These are phyloP conservation scores for Melospiza melodia DNA, from an alignment of 2,113 vertebrate genomes.

Conservation along the genomic window DNA sequence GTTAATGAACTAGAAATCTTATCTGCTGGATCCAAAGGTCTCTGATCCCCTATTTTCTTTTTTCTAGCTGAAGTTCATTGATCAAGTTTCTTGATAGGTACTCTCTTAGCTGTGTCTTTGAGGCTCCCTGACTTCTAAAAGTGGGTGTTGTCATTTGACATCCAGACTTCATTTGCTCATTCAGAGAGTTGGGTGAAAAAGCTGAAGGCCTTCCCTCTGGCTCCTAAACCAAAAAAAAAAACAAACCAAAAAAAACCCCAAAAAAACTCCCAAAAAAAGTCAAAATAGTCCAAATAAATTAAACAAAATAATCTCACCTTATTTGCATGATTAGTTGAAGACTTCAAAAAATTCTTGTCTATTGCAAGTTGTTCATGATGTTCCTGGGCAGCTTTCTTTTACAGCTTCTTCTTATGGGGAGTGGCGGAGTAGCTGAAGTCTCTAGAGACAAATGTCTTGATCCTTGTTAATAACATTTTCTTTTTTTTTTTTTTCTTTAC, in stretches of 20 bases:
- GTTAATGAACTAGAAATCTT: neutral
- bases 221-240: fast-evolving
- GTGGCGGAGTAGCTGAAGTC: neutral
- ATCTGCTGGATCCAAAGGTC: neutral
- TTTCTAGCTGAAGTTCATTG: neutral
- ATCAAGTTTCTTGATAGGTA: neutral
- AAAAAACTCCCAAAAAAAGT: too few relatives aligned
- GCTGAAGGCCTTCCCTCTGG: neutral
- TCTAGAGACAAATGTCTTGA: neutral
- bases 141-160: neutral
- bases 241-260: fast-evolving
- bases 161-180: neutral
- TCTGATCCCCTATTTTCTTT: neutral
- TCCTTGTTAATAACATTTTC: fast-evolving
- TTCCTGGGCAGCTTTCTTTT: neutral
- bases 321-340: neutral
- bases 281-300: neutral
- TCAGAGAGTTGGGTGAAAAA: neutral
- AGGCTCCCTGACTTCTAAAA: neutral
- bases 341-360: neutral
- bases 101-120: neutral
- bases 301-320: neutral
- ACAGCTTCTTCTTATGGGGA: neutral
- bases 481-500: neutral
- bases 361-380: neutral